Percentiles rank a stretch among this genome's conserved stretches.
Conservation (phyloP, 2,113 vertebrate genomes). For the Ibidorhyncha struthersii region DNA sequence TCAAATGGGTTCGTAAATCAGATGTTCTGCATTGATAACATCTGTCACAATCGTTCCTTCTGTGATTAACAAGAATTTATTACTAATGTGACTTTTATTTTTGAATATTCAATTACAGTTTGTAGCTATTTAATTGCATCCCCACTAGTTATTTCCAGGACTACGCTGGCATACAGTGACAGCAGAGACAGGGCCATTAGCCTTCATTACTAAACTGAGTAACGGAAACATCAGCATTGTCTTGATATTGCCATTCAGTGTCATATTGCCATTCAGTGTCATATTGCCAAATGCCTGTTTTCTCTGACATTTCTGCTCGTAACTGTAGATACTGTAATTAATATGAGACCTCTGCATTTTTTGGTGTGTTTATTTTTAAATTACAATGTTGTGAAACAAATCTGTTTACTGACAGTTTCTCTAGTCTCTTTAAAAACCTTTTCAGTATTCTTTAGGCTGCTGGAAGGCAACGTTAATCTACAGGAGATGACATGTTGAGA, state of each 20-base stretch:
- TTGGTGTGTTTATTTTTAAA: background rate
- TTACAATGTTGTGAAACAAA: background rate
- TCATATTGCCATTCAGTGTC: background rate
- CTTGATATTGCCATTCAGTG: background rate
- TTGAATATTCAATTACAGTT: background rate
- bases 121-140: background rate
- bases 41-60: background rate
- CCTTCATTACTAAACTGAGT: background rate
- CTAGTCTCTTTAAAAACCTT: background rate
- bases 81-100: constrained; percentile 4
- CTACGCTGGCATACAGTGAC: background rate
- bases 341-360: background rate
- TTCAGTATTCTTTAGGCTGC: background rate
- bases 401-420: background rate
- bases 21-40: background rate
- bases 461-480: background rate
- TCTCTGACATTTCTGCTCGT: background rate
- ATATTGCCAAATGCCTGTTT: constrained; percentile 9
- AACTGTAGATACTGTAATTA: background rate
- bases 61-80: background rate
- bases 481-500: background rate
- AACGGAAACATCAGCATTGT: background rate
- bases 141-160: background rate
- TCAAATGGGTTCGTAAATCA: background rate
- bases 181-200: constrained; percentile 18